phyloP scores from a whole-genome alignment of 2,113 vertebrate species.

The Barbus barbus region DNA sequence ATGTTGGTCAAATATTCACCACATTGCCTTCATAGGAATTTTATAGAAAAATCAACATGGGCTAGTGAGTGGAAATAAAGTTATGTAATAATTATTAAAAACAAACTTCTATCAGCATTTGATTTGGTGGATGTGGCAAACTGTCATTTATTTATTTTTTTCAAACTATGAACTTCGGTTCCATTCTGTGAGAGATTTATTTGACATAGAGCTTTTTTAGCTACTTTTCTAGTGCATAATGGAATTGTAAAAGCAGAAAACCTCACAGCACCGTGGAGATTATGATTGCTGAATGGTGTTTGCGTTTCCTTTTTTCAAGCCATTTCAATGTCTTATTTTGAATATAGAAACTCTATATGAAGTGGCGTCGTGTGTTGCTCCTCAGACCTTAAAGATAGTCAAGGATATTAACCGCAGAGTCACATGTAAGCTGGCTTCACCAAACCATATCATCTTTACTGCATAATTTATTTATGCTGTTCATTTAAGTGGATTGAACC shows the following conservation, averaged over 20 bases:
- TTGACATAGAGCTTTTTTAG: conserved; percentile 3
- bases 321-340: conserved; percentile 18
- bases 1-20: conserved; percentile 86
- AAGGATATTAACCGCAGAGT: background rate
- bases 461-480: conserved; percentile 36
- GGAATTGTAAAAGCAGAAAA: background rate
- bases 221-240: conserved; percentile 21
- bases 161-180: background rate
- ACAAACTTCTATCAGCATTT: conserved; percentile 58
- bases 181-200: background rate
- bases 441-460: conserved; percentile 21
- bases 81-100: conserved; percentile 59
- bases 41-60: conserved; percentile 62
- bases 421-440: conserved; percentile 26
- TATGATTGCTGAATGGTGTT: background rate
- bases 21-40: conserved; percentile 91
- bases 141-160: conserved; percentile 39
- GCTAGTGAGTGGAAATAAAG: conserved; percentile 54
- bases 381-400: conserved; percentile 12
- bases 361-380: conserved; percentile 32
- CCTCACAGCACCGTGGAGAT: conserved; percentile 20
- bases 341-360: conserved; percentile 31
- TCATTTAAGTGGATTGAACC: conserved; percentile 29
- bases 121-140: conserved; percentile 50
- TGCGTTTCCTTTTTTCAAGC: background rate